These are phyloP conservation scores for Aegotheles bennettii DNA, from an alignment of 2,113 vertebrate genomes.

Conservation along the genomic window DNA sequence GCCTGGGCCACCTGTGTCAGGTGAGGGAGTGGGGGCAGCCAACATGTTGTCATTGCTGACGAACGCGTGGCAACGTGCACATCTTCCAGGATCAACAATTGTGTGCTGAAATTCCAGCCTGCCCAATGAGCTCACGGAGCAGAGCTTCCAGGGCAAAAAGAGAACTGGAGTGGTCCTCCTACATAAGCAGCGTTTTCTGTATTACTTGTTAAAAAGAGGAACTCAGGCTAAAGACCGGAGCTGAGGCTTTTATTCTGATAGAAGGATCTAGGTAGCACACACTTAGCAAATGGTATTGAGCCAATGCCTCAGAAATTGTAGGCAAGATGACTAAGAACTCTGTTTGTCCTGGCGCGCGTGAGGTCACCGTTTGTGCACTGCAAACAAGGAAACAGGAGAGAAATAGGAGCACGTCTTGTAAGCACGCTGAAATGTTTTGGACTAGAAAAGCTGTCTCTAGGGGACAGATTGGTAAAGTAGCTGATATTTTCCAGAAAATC, in stretches of 20 bases:
- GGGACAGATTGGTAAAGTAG: not conserved
- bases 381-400: not conserved
- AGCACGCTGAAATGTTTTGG: not conserved
- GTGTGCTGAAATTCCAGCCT: accelerated
- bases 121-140: accelerated
- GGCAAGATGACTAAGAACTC: not conserved
- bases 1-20: accelerated
- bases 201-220: not conserved
- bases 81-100: not conserved
- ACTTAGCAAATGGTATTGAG: not conserved
- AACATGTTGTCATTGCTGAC: not conserved
- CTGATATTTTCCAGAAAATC: not conserved
- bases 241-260: not conserved
- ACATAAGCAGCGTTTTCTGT: not conserved
- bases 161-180: not conserved
- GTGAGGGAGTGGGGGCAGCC: not conserved
- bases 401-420: not conserved
- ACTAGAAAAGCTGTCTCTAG: not conserved
- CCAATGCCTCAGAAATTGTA: not conserved
- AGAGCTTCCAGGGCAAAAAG: not conserved
- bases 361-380: not conserved
- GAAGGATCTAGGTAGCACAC: not conserved
- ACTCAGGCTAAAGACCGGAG: not conserved
- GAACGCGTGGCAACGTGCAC: accelerated
- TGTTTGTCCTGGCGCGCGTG: not conserved